These are phyloP conservation scores for Tryphoninae sp. DNA, from an alignment of 2,888 invertebrate genomes.

Conservation along the genomic window DNA sequence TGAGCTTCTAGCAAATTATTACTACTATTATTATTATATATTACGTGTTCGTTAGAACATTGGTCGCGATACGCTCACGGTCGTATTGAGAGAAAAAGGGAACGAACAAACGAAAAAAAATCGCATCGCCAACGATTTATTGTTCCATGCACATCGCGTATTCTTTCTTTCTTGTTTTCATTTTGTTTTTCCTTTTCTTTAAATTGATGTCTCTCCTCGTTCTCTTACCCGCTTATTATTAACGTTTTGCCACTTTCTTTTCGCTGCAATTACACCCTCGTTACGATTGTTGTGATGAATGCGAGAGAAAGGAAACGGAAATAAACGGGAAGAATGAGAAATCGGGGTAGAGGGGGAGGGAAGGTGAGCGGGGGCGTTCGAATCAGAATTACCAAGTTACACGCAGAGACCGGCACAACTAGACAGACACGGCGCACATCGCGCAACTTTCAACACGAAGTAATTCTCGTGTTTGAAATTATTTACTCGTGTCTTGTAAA, in stretches of 20 bases:
- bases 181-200: background rate
- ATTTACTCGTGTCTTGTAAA: constrained; percentile 70
- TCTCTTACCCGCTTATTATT: background rate
- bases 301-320: too few relatives aligned
- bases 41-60: too few relatives aligned
- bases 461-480: background rate
- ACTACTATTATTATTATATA: too few relatives aligned
- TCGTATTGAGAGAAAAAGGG: constrained; percentile 30
- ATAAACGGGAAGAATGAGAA: too few relatives aligned
- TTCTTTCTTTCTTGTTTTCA: constrained; percentile 72
- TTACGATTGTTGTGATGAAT: too few relatives aligned
- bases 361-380: background rate
- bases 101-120: background rate
- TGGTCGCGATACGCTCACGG: background rate
- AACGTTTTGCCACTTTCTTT: too few relatives aligned
- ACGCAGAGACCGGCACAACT: background rate
- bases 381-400: constrained; percentile 4
- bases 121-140: constrained; percentile 44
- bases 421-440: constrained; percentile 2
- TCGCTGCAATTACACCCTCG: too few relatives aligned
- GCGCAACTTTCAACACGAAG: constrained; percentile 9
- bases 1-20: too few relatives aligned
- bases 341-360: too few relatives aligned
- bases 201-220: background rate
- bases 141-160: constrained; percentile 69